Percentiles rank a stretch among this genome's conserved stretches.
These are phyloP conservation scores for Nipponia nippon DNA, from an alignment of 2,113 vertebrate species.

Conservation along the genomic window DNA sequence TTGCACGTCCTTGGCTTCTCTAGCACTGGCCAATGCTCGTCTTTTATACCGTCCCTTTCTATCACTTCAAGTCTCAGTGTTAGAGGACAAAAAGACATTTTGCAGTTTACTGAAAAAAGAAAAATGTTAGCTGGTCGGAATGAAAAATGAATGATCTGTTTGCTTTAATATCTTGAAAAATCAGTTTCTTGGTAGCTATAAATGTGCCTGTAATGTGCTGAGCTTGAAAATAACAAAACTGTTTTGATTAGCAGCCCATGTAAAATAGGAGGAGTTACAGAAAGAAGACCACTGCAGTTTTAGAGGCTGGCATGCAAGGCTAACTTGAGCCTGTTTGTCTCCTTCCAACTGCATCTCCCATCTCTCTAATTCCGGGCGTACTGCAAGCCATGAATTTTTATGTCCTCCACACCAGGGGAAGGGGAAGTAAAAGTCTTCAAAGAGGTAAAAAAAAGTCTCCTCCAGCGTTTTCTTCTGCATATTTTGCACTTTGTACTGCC, in stretches of 20 bases:
- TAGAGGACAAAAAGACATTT: not conserved
- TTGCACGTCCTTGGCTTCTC: constrained; percentile 43
- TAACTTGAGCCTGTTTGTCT: not conserved
- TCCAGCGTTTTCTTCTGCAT: not conserved
- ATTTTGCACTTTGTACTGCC: not conserved
- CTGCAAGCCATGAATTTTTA: not conserved
- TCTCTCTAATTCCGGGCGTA: not conserved
- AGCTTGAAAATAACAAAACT: not conserved
- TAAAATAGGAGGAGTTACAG: not conserved
- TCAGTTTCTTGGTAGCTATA: not conserved
- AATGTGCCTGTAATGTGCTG: not conserved
- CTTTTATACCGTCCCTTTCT: constrained; percentile 19
- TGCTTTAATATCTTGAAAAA: not conserved
- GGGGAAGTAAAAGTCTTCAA: not conserved
- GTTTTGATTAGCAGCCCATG: not conserved
- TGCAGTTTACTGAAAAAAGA: not conserved
- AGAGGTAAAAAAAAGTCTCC: not conserved
- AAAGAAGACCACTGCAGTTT: not conserved
- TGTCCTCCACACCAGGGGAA: not conserved
- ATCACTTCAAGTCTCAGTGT: not conserved
- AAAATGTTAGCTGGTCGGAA: not conserved
- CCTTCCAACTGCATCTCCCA: not conserved
- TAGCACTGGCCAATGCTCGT: not conserved
- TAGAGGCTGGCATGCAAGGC: not conserved
- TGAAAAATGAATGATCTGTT: not conserved